Conservation (phyloP, 1,140 invertebrate genomes). For the Neodiprion pinetum region DNA sequence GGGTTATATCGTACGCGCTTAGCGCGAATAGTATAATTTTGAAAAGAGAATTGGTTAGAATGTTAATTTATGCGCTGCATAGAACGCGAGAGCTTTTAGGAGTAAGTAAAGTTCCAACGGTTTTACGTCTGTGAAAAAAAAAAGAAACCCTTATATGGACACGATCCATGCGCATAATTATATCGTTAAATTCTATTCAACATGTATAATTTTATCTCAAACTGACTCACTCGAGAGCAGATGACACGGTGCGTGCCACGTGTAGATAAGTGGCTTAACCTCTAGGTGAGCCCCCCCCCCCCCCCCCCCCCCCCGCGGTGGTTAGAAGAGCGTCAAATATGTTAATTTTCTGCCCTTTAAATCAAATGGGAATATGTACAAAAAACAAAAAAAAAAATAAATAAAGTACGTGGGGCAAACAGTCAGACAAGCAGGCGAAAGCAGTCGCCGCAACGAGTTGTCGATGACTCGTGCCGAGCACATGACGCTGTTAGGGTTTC, state of each 20-base stretch:
- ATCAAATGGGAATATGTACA: background rate
- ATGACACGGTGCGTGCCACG: background rate
- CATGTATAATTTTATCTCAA: background rate
- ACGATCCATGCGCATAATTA: background rate
- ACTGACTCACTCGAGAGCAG: background rate
- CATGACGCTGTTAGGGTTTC: background rate
- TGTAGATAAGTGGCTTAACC: too few relatives aligned
- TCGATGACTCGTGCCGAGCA: slow-evolving; percentile 1
- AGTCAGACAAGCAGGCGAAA: background rate
- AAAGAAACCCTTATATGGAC: background rate
- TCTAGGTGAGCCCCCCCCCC: background rate
- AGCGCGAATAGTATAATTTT: too few relatives aligned
- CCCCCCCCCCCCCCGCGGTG: background rate
- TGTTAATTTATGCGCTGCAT: too few relatives aligned
- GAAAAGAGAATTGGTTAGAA: too few relatives aligned
- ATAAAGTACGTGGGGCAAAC: background rate
- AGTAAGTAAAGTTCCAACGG: too few relatives aligned
- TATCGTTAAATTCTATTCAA: background rate
- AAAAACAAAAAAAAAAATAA: background rate
- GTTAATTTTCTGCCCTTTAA: slow-evolving; percentile 3
- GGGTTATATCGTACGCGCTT: too few relatives aligned
- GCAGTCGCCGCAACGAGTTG: too few relatives aligned
- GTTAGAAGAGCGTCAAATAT: background rate
- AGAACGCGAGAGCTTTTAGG: too few relatives aligned
- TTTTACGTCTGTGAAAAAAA: too few relatives aligned